These are phyloP conservation scores for Rotaria sp. DNA, from an alignment of 2,888 invertebrate species.

Conservation along the genomic window DNA sequence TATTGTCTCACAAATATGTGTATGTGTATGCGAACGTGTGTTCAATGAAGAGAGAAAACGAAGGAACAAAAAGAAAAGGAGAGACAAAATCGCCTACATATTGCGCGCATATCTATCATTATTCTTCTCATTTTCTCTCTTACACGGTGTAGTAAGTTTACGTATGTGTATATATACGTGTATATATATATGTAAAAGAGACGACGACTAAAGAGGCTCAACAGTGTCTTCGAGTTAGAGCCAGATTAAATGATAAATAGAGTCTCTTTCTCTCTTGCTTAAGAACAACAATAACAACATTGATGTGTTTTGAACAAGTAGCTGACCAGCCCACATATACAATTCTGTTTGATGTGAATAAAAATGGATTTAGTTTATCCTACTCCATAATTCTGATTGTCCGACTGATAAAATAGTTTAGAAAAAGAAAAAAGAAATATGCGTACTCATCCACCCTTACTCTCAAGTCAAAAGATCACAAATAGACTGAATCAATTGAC, in stretches of 20 bases:
- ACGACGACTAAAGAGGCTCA: neutral
- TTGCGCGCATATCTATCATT: neutral
- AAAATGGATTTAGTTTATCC: neutral
- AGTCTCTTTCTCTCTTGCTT: neutral
- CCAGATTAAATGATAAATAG: conserved; percentile 2
- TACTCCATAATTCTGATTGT: neutral
- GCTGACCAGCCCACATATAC: neutral
- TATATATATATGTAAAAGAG: neutral
- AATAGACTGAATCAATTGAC: neutral
- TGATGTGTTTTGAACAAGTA: neutral
- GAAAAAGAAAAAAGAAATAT: neutral
- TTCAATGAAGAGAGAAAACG: conserved; percentile 14
- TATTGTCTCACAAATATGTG: neutral
- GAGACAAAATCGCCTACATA: conserved; percentile 1
- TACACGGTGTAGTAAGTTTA: neutral
- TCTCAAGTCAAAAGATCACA: neutral
- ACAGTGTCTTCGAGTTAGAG: neutral
- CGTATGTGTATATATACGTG: neutral
- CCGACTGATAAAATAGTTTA: neutral
- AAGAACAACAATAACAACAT: conserved; percentile 4
- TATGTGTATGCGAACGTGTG: neutral
- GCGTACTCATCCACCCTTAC: neutral
- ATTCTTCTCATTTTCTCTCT: neutral
- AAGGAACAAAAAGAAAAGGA: neutral
- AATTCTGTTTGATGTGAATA: neutral